Percentiles rank a stretch among this genome's conserved stretches.
phyloP scores from a whole-genome alignment of 1,140 invertebrate genomes.

The Bombus turneri region DNA sequence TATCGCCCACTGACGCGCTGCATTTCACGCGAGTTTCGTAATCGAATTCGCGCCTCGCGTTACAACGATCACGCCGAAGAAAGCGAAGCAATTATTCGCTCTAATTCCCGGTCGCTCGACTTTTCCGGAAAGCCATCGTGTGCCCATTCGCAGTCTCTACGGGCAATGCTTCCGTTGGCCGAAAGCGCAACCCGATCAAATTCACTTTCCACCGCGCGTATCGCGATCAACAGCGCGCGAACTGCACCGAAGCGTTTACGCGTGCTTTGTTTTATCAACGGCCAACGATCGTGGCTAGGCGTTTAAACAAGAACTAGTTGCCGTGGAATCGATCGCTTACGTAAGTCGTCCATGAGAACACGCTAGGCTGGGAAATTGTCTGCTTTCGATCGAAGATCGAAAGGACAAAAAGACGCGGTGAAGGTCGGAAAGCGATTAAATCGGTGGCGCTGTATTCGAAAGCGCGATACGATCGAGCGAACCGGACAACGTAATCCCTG shows the following conservation, averaged over 20 bases:
- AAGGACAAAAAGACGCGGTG: neutral
- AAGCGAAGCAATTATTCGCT: neutral
- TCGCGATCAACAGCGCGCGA: constrained; percentile 23
- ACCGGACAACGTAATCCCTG: constrained; percentile 42
- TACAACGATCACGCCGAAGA: neutral
- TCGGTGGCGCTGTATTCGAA: neutral
- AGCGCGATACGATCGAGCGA: constrained; percentile 50
- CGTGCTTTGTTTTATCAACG: constrained; percentile 21
- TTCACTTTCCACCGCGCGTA: constrained; percentile 39
- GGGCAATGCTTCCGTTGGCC: constrained; percentile 5
- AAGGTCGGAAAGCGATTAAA: constrained; percentile 51
- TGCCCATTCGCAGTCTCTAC: neutral
- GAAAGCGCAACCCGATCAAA: constrained; percentile 20
- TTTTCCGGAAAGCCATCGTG: neutral
- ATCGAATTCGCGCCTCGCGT: no score
- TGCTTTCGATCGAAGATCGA: neutral
- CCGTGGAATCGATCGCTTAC: constrained; percentile 12
- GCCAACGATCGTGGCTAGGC: constrained; percentile 1
- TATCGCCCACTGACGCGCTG: no score
- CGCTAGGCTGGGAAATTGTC: neutral
- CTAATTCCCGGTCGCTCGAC: neutral
- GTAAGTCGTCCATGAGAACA: neutral
- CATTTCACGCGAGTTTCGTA: no score
- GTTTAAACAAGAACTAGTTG: constrained; percentile 10
- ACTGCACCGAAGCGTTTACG: neutral